Evolutionary conservation across 1,140 invertebrate genomes (phyloP).

Genomic region (Olivierus martensii): DNA sequence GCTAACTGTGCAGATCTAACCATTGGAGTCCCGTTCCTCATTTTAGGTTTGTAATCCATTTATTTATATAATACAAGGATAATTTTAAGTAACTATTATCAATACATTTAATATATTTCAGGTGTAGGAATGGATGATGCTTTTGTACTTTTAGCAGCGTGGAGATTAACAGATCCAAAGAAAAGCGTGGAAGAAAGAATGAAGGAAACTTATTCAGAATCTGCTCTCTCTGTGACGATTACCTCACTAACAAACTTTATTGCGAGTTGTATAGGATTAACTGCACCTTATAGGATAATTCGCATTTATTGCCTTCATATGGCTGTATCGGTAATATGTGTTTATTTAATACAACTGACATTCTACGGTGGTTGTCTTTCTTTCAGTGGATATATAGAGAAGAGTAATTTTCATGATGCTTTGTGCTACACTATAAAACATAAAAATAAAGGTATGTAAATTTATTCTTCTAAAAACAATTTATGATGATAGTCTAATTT

Average conservation of each 20-base stretch:
- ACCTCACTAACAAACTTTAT: slow-evolving; percentile 93
- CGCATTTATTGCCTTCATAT: slow-evolving; percentile 93
- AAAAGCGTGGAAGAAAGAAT: slow-evolving; percentile 68
- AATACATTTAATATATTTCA: too few relatives aligned
- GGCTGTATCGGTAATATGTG: slow-evolving; percentile 77
- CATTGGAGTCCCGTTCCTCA: slow-evolving; percentile 80
- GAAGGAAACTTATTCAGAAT: slow-evolving; percentile 74
- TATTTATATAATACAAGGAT: too few relatives aligned
- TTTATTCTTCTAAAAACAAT: too few relatives aligned
- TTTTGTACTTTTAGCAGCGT: slow-evolving; percentile 89
- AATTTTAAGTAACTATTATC: too few relatives aligned
- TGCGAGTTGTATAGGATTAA: slow-evolving; percentile 88
- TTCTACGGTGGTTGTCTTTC: slow-evolving; percentile 86
- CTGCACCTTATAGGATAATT: slow-evolving; percentile 84
- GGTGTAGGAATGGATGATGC: slow-evolving; percentile 94
- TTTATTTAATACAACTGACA: slow-evolving; percentile 86
- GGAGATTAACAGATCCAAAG: slow-evolving; percentile 65
- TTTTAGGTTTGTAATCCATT: slow-evolving; percentile 62
- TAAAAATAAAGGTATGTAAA: too few relatives aligned
- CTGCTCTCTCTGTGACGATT: slow-evolving; percentile 95
- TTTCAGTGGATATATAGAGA: slow-evolving; percentile 71
- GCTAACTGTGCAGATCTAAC: slow-evolving; percentile 91
- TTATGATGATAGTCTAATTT: too few relatives aligned
- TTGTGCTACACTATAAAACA: too few relatives aligned
- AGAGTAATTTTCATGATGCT: slow-evolving; percentile 59